Percentiles rank a stretch among this genome's conserved stretches.
Conservation (phyloP, 2,888 invertebrate genomes). For the Cephus rjabovi region DNA sequence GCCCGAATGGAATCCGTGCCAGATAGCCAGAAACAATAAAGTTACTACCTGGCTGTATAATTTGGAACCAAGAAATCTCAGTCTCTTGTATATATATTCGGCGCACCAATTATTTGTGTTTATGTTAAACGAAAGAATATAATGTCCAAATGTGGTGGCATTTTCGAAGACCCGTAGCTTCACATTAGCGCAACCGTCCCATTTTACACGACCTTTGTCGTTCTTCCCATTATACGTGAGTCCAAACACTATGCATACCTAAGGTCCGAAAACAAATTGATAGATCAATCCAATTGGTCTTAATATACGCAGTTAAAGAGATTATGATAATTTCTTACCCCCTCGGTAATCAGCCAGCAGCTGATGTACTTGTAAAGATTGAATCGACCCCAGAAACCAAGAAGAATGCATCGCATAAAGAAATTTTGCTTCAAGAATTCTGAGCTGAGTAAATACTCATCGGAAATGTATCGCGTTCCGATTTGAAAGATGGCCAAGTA, state of each 20-base stretch:
- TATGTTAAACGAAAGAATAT: constrained; percentile 92
- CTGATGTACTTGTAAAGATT: constrained; percentile 92
- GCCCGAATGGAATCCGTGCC: constrained; percentile 96
- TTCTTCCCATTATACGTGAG: constrained; percentile 84
- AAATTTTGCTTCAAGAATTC: constrained; percentile 71
- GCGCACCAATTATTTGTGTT: constrained; percentile 97
- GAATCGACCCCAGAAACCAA: constrained; percentile 88
- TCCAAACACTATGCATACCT: constrained; percentile 73
- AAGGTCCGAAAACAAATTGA: constrained; percentile 3
- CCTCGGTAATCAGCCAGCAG: constrained; percentile 92
- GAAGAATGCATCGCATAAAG: constrained; percentile 73
- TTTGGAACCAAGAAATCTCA: constrained; percentile 83
- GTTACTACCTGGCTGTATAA: constrained; percentile 84
- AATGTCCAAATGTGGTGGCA: constrained; percentile 85
- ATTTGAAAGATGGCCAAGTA: constrained; percentile 83
- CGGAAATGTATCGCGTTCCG: constrained; percentile 77
- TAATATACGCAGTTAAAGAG: neutral
- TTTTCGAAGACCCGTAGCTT: constrained; percentile 85
- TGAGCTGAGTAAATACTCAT: constrained; percentile 78
- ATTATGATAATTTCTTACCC: constrained; percentile 63
- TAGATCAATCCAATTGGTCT: neutral
- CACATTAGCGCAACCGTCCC: constrained; percentile 94
- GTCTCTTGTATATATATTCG: constrained; percentile 93
- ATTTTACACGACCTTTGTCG: constrained; percentile 73
- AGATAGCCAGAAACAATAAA: constrained; percentile 88